Conservation (phyloP, 2,797 vertebrate genomes). For the Urophycis tenuis region DNA sequence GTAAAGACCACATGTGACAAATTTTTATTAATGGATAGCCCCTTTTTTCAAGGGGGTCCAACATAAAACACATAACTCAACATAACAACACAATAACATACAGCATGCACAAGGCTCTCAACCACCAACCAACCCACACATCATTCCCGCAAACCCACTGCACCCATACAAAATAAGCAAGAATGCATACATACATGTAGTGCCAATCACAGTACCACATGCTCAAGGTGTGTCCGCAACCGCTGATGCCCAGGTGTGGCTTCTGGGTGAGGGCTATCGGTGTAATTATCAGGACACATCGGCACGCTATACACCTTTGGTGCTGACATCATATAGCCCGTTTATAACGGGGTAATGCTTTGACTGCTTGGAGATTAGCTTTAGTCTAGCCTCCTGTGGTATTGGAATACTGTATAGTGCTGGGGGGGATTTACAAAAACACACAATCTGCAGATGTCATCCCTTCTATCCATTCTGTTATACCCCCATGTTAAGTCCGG, state of each 20-base stretch:
- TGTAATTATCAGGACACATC: neutral
- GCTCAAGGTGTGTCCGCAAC: neutral
- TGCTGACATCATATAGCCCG: neutral
- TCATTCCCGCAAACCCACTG: no score
- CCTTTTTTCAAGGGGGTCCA: no score
- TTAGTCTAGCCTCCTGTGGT: neutral
- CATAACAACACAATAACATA: no score
- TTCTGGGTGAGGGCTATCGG: neutral
- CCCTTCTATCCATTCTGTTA: no score
- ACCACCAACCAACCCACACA: no score
- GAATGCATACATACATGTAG: no score
- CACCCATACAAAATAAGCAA: no score
- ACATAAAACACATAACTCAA: no score
- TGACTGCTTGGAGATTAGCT: neutral
- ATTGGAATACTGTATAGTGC: neutral
- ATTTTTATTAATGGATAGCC: no score
- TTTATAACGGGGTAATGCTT: neutral
- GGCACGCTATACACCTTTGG: neutral
- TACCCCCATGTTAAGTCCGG: no score
- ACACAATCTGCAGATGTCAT: constrained; percentile 7
- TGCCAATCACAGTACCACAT: no score
- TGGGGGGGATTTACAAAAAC: neutral
- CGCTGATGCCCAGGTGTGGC: neutral
- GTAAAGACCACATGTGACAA: neutral
- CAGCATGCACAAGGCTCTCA: no score